Evolutionary conservation across 2,113 vertebrate species (phyloP).

Genomic region (Gnathonemus longibarbis): DNA sequence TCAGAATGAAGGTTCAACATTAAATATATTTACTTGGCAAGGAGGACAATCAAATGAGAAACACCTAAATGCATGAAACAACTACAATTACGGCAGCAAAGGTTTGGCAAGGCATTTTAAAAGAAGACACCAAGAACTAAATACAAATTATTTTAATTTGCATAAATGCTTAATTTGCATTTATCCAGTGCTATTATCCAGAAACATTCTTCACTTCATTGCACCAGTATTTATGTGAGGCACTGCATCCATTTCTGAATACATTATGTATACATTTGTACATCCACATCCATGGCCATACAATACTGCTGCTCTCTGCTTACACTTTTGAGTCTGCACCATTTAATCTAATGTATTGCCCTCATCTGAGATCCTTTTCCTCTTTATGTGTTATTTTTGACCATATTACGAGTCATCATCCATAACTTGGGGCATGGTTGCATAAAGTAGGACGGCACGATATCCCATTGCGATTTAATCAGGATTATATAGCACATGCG

Average conservation of each 20-base stretch:
- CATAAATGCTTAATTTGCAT: not conserved
- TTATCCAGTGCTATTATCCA: not conserved
- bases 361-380: not conserved
- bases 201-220: not conserved
- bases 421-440: not conserved
- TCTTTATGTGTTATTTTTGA: not conserved
- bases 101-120: not conserved
- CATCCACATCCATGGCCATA: not conserved
- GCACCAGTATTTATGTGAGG: not conserved
- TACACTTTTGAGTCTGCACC: not conserved
- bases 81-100: not conserved
- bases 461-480: not conserved
- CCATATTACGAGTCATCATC: not conserved
- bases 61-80: not conserved
- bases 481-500: not conserved
- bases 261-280: not conserved
- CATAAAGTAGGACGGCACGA: not conserved
- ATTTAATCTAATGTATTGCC: not conserved
- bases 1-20: not conserved
- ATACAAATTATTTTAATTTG: not conserved
- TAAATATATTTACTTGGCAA: not conserved
- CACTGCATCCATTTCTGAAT: not conserved
- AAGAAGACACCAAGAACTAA: not conserved
- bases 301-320: not conserved
- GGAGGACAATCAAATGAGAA: not conserved